Percentiles rank a stretch among this genome's conserved stretches.
These are phyloP conservation scores for Acanthococcus lagerstroemiae DNA, from an alignment of 2,888 invertebrate species.

Conservation along the genomic window DNA sequence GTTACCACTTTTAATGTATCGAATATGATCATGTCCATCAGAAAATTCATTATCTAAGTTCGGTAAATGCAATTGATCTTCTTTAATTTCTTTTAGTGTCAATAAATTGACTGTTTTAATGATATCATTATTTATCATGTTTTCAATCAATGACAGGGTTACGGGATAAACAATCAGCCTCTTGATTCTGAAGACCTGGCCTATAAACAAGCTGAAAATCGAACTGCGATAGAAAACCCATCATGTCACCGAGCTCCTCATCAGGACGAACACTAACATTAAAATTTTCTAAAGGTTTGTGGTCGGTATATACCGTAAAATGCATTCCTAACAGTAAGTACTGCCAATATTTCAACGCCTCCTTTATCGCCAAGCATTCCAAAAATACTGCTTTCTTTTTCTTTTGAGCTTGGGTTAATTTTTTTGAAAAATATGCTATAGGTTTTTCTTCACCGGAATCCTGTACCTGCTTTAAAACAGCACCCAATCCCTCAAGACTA, in stretches of 20 bases:
- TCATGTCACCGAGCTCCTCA: slow-evolving; percentile 35
- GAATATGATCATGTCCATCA: slow-evolving; percentile 4
- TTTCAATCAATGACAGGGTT: slow-evolving; percentile 34
- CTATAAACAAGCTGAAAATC: slow-evolving; percentile 34
- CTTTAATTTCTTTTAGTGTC: neutral
- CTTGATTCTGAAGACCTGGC: slow-evolving; percentile 35
- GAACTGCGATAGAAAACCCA: slow-evolving; percentile 35
- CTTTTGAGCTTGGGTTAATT: slow-evolving; percentile 32
- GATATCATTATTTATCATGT: slow-evolving; percentile 21
- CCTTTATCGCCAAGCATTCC: slow-evolving; percentile 31
- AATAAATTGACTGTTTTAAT: neutral
- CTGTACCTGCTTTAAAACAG: slow-evolving; percentile 36
- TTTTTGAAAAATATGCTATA: slow-evolving; percentile 35
- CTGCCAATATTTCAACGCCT: slow-evolving; percentile 31
- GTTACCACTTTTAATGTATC: neutral
- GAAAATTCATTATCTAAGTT: neutral
- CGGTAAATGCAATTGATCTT: neutral
- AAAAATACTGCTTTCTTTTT: slow-evolving; percentile 31
- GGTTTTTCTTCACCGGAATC: slow-evolving; percentile 32
- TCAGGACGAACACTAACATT: slow-evolving; percentile 35
- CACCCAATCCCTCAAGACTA: slow-evolving; percentile 35
- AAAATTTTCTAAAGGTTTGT: slow-evolving; percentile 34
- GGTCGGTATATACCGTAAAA: slow-evolving; percentile 28
- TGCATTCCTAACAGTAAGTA: slow-evolving; percentile 26
- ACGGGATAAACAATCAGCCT: slow-evolving; percentile 35